phyloP scores from a whole-genome alignment of 2,888 invertebrate species.

The Ptychoptera contaminata region DNA sequence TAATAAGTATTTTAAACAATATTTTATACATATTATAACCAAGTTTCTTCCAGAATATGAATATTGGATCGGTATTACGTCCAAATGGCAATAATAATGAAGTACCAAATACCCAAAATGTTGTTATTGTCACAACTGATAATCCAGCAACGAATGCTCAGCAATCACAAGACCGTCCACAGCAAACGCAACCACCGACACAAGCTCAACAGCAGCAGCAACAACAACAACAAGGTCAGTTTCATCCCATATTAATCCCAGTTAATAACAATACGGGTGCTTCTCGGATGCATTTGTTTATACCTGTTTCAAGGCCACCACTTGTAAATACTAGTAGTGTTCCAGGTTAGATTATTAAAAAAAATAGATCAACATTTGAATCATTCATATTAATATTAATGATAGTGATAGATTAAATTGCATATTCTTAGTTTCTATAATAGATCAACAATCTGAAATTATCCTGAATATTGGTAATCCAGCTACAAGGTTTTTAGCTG shows the following conservation, averaged over 20 bases:
- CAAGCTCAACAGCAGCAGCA: constrained; percentile 10
- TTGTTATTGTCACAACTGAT: neutral
- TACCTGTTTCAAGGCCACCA: neutral
- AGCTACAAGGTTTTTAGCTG: neutral
- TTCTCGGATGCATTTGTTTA: neutral
- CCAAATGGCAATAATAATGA: constrained; percentile 12
- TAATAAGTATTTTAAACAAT: neutral
- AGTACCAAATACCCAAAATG: constrained; percentile 10
- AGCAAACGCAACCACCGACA: constrained; percentile 6
- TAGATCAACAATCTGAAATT: neutral
- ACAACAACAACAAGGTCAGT: constrained; percentile 3
- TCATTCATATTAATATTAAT: neutral
- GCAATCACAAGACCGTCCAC: neutral
- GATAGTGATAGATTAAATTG: constrained; percentile 1
- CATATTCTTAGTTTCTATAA: constrained; percentile 1
- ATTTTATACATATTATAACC: neutral
- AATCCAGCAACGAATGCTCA: neutral
- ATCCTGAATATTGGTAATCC: constrained; percentile 4
- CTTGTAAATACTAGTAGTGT: no score
- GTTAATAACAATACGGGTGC: neutral
- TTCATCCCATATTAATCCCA: neutral
- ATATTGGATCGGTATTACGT: constrained; percentile 2
- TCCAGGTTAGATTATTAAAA: constrained; percentile 4
- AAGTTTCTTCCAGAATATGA: neutral
- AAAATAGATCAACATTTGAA: constrained; percentile 1